phyloP scores from a whole-genome alignment of 2,797 vertebrate genomes.

The Scyliorhinus canicula region DNA sequence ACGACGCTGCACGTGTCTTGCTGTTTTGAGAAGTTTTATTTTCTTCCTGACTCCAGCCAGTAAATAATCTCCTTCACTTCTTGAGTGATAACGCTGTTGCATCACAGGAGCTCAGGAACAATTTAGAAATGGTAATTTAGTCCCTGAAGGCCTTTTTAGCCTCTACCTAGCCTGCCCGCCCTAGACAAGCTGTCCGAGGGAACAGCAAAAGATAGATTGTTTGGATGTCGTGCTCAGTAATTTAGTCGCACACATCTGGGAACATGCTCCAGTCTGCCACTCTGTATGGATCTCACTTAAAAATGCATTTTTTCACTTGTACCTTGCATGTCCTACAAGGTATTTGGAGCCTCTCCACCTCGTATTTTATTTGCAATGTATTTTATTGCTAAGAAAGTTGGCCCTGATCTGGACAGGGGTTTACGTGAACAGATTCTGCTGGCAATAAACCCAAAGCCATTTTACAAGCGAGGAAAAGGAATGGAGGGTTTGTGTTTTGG shows the following conservation, averaged over 20 bases:
- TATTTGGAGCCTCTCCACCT: constrained; percentile 49
- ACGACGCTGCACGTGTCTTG: not conserved
- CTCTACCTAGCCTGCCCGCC: constrained; percentile 57
- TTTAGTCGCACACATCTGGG: constrained; percentile 49
- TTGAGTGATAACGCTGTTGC: constrained; percentile 56
- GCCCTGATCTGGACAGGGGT: constrained; percentile 58
- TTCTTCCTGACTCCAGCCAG: not conserved
- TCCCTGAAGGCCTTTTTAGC: constrained; percentile 63
- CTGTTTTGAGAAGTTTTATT: constrained; percentile 24
- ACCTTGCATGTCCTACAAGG: constrained; percentile 45
- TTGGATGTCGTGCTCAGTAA: constrained; percentile 59
- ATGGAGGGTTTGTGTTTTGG: constrained; percentile 57
- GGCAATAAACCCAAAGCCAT: constrained; percentile 73
- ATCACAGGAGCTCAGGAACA: constrained; percentile 58
- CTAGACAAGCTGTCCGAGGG: constrained; percentile 57
- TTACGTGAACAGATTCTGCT: constrained; percentile 68
- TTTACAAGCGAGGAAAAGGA: constrained; percentile 68
- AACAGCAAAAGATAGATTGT: constrained; percentile 59
- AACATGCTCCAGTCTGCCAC: constrained; percentile 35
- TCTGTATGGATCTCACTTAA: constrained; percentile 50
- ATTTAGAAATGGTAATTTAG: constrained; percentile 65
- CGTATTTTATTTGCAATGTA: constrained; percentile 50
- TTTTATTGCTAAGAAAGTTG: constrained; percentile 60
- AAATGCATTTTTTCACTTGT: constrained; percentile 49
- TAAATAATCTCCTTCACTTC: constrained; percentile 19